Conservation (phyloP, 2,797 vertebrate genomes). For the Rhynchonycteris naso region DNA sequence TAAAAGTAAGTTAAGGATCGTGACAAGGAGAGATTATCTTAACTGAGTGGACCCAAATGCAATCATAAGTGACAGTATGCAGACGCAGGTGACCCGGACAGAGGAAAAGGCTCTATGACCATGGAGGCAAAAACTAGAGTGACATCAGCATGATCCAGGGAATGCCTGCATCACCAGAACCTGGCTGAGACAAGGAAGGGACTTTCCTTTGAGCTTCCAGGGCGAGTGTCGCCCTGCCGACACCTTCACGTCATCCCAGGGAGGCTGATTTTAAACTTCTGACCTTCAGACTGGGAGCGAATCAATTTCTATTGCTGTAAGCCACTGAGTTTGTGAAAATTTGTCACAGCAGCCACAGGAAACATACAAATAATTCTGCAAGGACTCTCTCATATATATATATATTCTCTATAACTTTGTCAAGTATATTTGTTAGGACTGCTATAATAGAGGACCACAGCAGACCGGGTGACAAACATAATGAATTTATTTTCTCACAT, state of each 20-base stretch:
- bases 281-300: background rate
- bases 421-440: background rate
- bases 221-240: background rate
- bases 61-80: background rate
- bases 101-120: background rate
- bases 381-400: background rate
- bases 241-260: background rate
- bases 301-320: background rate
- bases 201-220: background rate
- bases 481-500: background rate
- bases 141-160: background rate
- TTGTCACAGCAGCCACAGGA: background rate
- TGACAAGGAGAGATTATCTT: background rate
- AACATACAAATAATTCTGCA: background rate
- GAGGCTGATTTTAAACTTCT: background rate
- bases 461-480: background rate
- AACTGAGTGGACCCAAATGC: background rate
- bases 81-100: background rate
- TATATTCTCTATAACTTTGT: background rate
- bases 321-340: background rate
- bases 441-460: background rate
- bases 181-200: background rate
- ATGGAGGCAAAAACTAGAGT: background rate
- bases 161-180: background rate
- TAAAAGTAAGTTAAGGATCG: background rate